Evolutionary conservation across 2,797 vertebrate genomes (phyloP), one percentile per base, ranked within the genome.

Genomic region (Liasis olivaceus): DNA sequence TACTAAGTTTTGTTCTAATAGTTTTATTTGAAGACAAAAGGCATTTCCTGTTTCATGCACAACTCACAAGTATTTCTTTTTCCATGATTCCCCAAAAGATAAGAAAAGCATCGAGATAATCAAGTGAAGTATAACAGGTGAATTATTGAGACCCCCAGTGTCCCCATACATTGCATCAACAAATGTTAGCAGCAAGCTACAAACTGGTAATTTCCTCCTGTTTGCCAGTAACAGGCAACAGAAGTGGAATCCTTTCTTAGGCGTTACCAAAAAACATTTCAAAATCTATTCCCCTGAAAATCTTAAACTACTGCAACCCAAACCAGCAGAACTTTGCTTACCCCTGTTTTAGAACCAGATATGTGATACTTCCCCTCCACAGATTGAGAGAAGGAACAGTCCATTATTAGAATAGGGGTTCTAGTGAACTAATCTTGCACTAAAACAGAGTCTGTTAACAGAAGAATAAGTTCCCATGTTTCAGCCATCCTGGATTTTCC

Each of bases 391-490:
- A 89, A 66, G 64, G 6, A 14, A 31, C 88, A 66, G 28, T 2
- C 51, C 51, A 42, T 20, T 64, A 54, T 51, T 66, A 84, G 59
- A 93, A 58, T 92, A 69, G 64, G 58, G 77, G 87, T 89, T 93
- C 1, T 64, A 62, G 56, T 84, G 88, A 88, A 69, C 42, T 93
- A 94, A 94, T 64, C 72, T 28, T 84, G 87, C 89, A 91, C 93
- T 92, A 94, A 26, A 0, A 63, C 72, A 69, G 94, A 6, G 59
- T 20, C 72, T 93, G 63, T 90, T 90, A 89, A 84, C 20, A 92
- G 87, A 94, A 88, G 36, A 31, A 93, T 89, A 93, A 95, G 89
- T 92, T 93, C 26, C 24, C 9, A 1, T 6, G 36, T 85, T 31
- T 42, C 90, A 89, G 87, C 92, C 91, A 63, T 91, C 89, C 59